phyloP scores from a whole-genome alignment of 1,140 invertebrate species.

The Zophobas morio region DNA sequence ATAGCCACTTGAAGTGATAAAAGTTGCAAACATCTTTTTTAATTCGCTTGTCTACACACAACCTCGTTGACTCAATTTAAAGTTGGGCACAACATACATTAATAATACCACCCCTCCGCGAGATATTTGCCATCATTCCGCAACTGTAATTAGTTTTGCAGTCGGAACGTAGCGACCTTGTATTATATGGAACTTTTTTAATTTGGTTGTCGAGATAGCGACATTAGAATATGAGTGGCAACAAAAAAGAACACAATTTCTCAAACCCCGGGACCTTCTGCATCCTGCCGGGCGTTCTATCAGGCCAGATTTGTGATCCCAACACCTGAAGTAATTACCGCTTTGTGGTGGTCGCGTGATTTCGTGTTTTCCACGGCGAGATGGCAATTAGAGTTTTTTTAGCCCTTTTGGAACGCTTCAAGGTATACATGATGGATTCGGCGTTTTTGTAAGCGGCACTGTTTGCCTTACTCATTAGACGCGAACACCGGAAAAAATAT shows the following conservation, averaged over 20 bases:
- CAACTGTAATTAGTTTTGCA: slow-evolving; percentile 33
- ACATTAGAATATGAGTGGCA: slow-evolving; percentile 21
- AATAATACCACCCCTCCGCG: background rate
- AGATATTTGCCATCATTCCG: slow-evolving; percentile 19
- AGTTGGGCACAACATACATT: slow-evolving; percentile 11
- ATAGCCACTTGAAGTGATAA: slow-evolving; percentile 5
- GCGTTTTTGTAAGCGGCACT: slow-evolving; percentile 10
- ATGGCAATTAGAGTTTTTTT: slow-evolving; percentile 41
- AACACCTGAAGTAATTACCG: slow-evolving; percentile 38
- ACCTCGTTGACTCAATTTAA: slow-evolving; percentile 22
- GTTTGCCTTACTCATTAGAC: slow-evolving; percentile 23
- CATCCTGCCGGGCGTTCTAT: slow-evolving; percentile 16
- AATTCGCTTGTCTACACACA: slow-evolving; percentile 8
- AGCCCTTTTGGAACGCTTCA: slow-evolving; percentile 11
- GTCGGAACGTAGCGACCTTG: slow-evolving; percentile 3
- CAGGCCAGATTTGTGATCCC: slow-evolving; percentile 34
- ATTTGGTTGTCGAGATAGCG: slow-evolving; percentile 26
- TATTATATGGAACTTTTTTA: slow-evolving; percentile 37
- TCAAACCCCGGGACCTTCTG: slow-evolving; percentile 32
- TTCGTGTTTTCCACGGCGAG: slow-evolving; percentile 34
- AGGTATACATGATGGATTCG: slow-evolving; percentile 28
- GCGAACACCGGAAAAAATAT: background rate
- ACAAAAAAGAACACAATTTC: slow-evolving; percentile 31
- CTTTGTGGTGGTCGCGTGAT: slow-evolving; percentile 38
- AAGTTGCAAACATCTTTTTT: slow-evolving; percentile 23